Evolutionary conservation across 2,113 vertebrate genomes (phyloP).

Genomic region (Manacus vitellinus): DNA sequence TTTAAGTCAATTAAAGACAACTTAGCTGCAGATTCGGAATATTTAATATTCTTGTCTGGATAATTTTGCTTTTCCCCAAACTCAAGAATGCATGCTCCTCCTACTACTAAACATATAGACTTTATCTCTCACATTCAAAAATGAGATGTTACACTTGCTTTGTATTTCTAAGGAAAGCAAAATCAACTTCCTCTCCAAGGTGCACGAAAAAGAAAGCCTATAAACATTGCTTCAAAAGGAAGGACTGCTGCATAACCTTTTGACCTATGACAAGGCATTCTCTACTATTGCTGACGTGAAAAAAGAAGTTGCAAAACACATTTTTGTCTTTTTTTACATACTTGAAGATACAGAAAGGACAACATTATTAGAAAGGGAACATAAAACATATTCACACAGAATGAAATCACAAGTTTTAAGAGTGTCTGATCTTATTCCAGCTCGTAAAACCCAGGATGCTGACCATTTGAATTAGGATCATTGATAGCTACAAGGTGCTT

Average conservation of each 20-base stretch:
- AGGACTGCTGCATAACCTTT: conserved; percentile 23
- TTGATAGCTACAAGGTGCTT: neutral
- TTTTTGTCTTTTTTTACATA: neutral
- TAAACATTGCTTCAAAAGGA: conserved; percentile 11
- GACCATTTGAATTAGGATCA: neutral
- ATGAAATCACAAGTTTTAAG: neutral
- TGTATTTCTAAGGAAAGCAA: neutral
- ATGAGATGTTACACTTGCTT: neutral
- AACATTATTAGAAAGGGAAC: neutral
- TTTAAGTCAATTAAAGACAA: neutral
- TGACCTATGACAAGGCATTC: neutral
- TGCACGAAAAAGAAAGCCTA: neutral
- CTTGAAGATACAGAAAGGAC: neutral
- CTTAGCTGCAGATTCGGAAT: neutral
- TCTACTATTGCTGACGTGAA: neutral
- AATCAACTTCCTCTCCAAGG: conserved; percentile 26
- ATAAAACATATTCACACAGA: neutral
- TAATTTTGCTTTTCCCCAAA: neutral
- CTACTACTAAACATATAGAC: neutral
- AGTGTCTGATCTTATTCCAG: neutral
- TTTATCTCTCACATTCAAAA: neutral
- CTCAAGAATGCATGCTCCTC: neutral
- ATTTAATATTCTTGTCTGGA: neutral
- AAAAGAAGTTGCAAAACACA: neutral
- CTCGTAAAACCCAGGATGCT: neutral